phyloP scores from a whole-genome alignment of 2,113 vertebrate genomes.

The Psephotus haematonotus region DNA sequence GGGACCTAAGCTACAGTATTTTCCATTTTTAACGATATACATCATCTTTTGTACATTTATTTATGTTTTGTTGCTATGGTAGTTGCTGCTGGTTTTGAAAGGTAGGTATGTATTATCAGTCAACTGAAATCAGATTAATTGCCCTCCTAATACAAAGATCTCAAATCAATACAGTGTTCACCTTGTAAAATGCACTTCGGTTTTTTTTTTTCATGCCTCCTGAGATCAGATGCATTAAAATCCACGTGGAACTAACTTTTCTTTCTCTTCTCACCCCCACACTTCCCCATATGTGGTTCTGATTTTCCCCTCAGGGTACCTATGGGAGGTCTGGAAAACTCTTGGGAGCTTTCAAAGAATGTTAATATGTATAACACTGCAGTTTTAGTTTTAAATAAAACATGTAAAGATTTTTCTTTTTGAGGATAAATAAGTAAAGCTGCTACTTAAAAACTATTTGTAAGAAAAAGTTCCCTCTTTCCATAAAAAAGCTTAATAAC shows the following conservation, averaged over 20 bases:
- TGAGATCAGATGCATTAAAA: constrained; percentile 40
- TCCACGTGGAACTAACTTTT: not conserved
- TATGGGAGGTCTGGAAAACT: constrained; percentile 57
- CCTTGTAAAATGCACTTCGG: constrained; percentile 11
- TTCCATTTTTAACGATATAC: not conserved
- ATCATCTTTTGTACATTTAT: not conserved
- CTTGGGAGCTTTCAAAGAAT: constrained; percentile 51
- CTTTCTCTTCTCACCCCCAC: constrained; percentile 55
- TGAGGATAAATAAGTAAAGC: constrained; percentile 35
- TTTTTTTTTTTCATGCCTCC: not conserved
- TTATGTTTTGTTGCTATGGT: not conserved
- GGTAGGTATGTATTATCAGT: not conserved
- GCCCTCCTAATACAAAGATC: not conserved
- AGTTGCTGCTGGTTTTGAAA: not conserved
- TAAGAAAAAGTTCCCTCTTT: constrained; percentile 1
- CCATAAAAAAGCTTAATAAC: constrained; percentile 32
- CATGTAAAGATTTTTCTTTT: not conserved
- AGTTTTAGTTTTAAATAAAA: constrained; percentile 42
- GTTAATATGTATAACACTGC: constrained; percentile 34
- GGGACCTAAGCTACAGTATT: not conserved
- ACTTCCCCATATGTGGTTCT: constrained; percentile 58
- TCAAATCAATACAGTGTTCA: constrained; percentile 20
- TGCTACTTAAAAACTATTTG: constrained; percentile 11
- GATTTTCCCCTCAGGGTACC: constrained; percentile 59
- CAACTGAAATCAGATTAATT: constrained; percentile 28